Base-by-base conservation (phyloP, 1,140 invertebrate genomes). In the Brevipalpus yothersi region DNA sequence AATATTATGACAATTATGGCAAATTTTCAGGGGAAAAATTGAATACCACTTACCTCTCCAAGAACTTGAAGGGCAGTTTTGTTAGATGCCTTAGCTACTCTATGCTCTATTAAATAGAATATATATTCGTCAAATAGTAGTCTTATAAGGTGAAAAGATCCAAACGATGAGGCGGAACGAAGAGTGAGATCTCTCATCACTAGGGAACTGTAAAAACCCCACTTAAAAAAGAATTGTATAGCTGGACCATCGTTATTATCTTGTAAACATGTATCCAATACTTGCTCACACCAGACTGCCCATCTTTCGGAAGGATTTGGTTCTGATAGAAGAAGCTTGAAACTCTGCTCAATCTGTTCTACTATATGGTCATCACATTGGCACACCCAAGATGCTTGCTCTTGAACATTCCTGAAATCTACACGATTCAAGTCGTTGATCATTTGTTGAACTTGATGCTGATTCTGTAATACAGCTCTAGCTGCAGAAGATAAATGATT, bases 121-220 rank as follows among this genome's bases (percentile, higher is more conserved):
- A 99, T 94, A 70, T 97, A 99, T 72, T 99, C 95, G 72, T 98
- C 93, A 72, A 93, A 97, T 21, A 98, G 76, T 63, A 98, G 75
- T 53, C 93, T 81, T 67, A 99, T 93, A 53, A 99, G 77, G 76
- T 99, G 95, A 75, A 99, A 99, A 59, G 90, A 95, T 43, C 94
- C 95, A 75, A 99, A 98, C 71, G 89, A 94, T 12, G 90, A 87
- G 23, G 94, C 93, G 63, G 89, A 94, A 67, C 93, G 77, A 56
- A 95, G 73, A 45, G 91, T 96, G 58, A 96, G 75, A 75, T 96
- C 91, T 41, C 91, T 75, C 66, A 96, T 93, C 15, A 96, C 85
- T 81, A 94, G 88, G 39, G 90, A 94, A 75, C 88, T 91, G 73
- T 96, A 98, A 77, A 96, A 98, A 60, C 88, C 94, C 94, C 94